Conservation (phyloP, 2,888 invertebrate species). For the Quadriops clusia region DNA sequence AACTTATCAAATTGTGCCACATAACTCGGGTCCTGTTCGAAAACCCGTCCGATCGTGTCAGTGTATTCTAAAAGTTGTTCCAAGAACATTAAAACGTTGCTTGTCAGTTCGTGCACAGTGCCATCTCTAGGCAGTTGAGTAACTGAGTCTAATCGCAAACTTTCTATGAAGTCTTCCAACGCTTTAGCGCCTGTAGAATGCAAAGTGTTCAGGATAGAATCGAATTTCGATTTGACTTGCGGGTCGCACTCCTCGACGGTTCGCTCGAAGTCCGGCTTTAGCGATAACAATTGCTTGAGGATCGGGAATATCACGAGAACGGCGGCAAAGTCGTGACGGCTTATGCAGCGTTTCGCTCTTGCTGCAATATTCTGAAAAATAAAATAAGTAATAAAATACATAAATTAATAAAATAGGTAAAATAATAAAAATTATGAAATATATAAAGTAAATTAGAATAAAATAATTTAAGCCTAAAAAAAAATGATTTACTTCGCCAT, state of each 20-base stretch:
- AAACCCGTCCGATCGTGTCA: conserved; percentile 60
- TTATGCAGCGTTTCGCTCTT: conserved; percentile 62
- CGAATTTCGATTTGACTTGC: conserved; percentile 56
- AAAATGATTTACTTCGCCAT: conserved; percentile 56
- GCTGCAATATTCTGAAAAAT: conserved; percentile 53
- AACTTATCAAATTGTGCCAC: conserved; percentile 41
- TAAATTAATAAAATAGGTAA: background rate
- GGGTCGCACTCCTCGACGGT: conserved; percentile 63
- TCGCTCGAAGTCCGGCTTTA: conserved; percentile 72
- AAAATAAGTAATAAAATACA: conserved; percentile 4
- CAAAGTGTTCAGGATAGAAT: conserved; percentile 59
- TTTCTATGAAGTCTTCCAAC: conserved; percentile 87
- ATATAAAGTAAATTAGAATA: too few relatives aligned
- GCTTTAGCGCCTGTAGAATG: conserved; percentile 75
- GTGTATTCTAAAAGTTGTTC: conserved; percentile 73
- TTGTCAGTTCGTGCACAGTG: conserved; percentile 93
- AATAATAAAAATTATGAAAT: background rate
- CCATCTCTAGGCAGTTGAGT: conserved; percentile 89
- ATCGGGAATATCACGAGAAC: conserved; percentile 74
- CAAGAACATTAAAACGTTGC: conserved; percentile 84
- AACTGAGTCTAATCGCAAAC: conserved; percentile 63
- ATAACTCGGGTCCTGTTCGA: conserved; percentile 48
- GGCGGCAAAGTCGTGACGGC: conserved; percentile 66
- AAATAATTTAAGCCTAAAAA: background rate
- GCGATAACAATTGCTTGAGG: conserved; percentile 59